These are phyloP conservation scores for Zosterops japonicus DNA, from an alignment of 2,113 vertebrate genomes.

Conservation along the genomic window DNA sequence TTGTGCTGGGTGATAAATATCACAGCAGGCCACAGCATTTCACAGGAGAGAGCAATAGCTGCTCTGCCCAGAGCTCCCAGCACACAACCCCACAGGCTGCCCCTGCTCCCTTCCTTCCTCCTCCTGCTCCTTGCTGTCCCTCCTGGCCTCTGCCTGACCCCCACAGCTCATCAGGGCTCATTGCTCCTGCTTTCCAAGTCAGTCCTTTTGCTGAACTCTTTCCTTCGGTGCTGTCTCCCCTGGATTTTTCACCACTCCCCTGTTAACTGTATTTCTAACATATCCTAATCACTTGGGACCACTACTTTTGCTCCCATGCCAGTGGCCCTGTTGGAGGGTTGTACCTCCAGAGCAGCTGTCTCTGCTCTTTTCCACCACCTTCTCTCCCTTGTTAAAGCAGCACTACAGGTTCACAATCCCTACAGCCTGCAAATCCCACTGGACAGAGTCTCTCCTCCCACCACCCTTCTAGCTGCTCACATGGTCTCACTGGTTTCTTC, in stretches of 20 bases:
- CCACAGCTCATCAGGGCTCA: neutral
- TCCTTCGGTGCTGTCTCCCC: neutral
- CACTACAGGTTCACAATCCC: neutral
- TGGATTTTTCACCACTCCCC: neutral
- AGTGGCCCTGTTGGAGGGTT: neutral
- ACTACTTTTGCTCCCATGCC: neutral
- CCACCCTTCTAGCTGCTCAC: neutral
- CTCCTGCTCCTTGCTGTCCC: neutral
- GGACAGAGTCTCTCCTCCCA: neutral
- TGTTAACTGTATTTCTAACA: neutral
- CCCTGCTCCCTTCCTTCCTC: neutral
- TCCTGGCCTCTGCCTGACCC: conserved; percentile 48
- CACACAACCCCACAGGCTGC: neutral
- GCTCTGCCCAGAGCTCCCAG: neutral
- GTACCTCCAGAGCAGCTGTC: neutral
- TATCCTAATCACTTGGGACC: neutral
- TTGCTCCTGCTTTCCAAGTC: neutral
- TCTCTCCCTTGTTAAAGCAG: neutral
- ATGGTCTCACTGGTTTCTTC: neutral
- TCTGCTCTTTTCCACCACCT: neutral
- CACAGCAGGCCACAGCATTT: neutral
- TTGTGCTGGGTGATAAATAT: neutral
- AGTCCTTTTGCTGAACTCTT: neutral
- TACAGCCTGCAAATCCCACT: neutral
- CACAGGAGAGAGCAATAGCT: neutral